Base-by-base conservation (phyloP, 2,797 vertebrate species). In the Rhodeus uyekii region DNA sequence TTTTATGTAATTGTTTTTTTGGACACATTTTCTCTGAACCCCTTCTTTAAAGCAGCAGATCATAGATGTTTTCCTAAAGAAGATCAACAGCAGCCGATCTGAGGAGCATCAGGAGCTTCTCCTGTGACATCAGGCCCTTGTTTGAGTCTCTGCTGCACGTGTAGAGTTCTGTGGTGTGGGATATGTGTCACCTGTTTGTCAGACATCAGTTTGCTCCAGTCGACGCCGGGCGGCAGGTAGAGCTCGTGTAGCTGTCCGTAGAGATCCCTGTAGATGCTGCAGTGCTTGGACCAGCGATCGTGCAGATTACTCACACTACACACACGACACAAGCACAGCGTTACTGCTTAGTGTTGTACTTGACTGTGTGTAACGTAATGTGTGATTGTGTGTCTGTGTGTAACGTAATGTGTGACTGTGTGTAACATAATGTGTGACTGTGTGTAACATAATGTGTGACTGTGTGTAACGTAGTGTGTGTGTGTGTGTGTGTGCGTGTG, bases 271-370 rank as follows among this genome's bases (percentile, higher is more conserved):
- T 96, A 98, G 83, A 84, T 88, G 0, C 89, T 83, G 12, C 96
- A 98, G 83, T 94, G 91, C 61, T 93, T 94, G 0, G 92, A 95
- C 94, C 96, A 96, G 4, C 97, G 96, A 0, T 95, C 92, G 0
- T 98, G 97, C 36, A 99, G 95, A 65, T 93, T 93, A 10, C 24
- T 90, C 53, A 99, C 96, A 88, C 98, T 99, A 92, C 46, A 24
- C 3, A 72, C 50, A 71, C 34, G 42, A 63, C 14, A 44, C 34
- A 38, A 5, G 9, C 29, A 48, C 22, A 46, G n/a, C 0, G 22
- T 76, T 39, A 58, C 16, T 22, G 53, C 38, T 12, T 36, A 76
- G 38, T n/a, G n/a, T n/a, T n/a, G n/a, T n/a, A n/a, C n/a, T n/a
- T n/a, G n/a, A n/a, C n/a, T n/a, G n/a, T n/a, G n/a, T n/a, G n/a